Evolutionary conservation across 1,140 invertebrate genomes (phyloP), one percentile per base, ranked within the genome.

Genomic region (Luehdorfia chinensis): DNA sequence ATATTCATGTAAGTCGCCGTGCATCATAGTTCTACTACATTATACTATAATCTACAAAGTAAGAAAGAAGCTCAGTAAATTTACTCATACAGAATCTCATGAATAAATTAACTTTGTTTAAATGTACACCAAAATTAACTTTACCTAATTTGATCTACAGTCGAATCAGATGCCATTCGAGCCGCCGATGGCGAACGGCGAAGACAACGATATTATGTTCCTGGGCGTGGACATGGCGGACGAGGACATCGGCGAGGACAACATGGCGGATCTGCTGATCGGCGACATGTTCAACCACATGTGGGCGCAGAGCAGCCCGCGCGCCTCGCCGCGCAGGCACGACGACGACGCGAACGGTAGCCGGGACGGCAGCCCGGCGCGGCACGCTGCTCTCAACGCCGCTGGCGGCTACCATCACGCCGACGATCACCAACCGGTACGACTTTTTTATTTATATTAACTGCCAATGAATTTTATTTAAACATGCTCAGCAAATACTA

Each of bases 141-240:
- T 21, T 2, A 3, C 19, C 6, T 21, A 2, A 39, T 18, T 2
- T 5, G 18, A 19, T 33, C 56, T 62, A 1, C 63, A 95, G 94
- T 95, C 94, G 11, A 94, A 94, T 34, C 95, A 95, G 71, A 94
- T 94, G 41, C 93, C 94, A 37, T 96, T 95, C 87, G 93, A 94
- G 64, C 91, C 93, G 55, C 94, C 95, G 57, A 92, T 93, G 59
- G 93, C 92, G 59, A 92, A 91, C 58, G 91, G 92, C 37, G 93
- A 93, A 57, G 93, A 91, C 16, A 94, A 94, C 66, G 94, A 95
- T 61, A 77, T 21, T 3, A 21, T 84, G 69, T 83, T 95, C 15
- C 90, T 90, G 14, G 73, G 93, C 49, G 88, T 91, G 62, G 92
- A 94, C 61, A 93, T 94, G 89, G 87, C 88, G 11, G 93, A 90